Evolutionary conservation across 2,888 invertebrate genomes (phyloP).

Genomic region (Ophion obscuratus): DNA sequence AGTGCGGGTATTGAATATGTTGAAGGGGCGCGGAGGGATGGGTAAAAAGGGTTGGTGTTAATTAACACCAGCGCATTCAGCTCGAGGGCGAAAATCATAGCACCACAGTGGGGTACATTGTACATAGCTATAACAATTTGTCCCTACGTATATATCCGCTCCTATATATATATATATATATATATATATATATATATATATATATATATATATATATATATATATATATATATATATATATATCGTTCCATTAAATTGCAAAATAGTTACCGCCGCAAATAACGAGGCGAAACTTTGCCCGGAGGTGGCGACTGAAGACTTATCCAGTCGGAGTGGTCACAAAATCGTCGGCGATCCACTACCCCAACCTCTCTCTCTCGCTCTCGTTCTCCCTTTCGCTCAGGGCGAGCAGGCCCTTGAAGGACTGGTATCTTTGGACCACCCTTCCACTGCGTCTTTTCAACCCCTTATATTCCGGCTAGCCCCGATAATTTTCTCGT

Average conservation of each 20-base stretch:
- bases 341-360: conserved; percentile 42
- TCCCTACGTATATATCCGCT: background rate
- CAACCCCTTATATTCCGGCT: conserved; percentile 16
- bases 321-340: conserved; percentile 54
- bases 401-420: conserved; percentile 28
- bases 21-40: too few species aligned
- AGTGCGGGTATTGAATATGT: conserved; percentile 12
- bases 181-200: conserved; percentile 1
- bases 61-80: conserved; percentile 7
- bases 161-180: background rate
- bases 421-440: conserved; percentile 14
- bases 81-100: conserved; percentile 2
- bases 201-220: conserved; percentile 1
- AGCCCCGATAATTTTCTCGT: conserved; percentile 44
- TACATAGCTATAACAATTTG: background rate
- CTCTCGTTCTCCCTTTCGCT: conserved; percentile 36
- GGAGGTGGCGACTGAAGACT: conserved; percentile 37
- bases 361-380: background rate
- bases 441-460: background rate
- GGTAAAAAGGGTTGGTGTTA: conserved; percentile 10
- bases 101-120: background rate
- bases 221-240: conserved; percentile 8
- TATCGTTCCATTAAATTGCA: conserved; percentile 75
- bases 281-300: conserved; percentile 76
- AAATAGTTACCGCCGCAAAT: conserved; percentile 79